These are phyloP conservation scores for Diarsia mendica DNA, from an alignment of 2,888 invertebrate genomes.

Conservation along the genomic window DNA sequence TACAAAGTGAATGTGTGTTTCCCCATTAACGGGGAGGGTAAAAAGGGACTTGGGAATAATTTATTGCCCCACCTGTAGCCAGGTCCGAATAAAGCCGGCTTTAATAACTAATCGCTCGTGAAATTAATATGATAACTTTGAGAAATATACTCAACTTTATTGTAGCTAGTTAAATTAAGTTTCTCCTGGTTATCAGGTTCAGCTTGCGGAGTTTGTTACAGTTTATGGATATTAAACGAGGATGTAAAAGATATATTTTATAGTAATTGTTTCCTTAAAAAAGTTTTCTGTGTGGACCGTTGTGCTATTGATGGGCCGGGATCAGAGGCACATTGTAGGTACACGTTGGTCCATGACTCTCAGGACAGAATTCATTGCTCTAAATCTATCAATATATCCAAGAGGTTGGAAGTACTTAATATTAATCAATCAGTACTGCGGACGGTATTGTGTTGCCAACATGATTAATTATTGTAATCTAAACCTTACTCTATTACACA, in stretches of 20 bases:
- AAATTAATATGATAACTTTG: constrained; percentile 78
- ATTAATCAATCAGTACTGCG: constrained; percentile 38
- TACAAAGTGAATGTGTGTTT: constrained; percentile 68
- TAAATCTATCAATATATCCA: constrained; percentile 30
- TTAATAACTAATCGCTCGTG: constrained; percentile 74
- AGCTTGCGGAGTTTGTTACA: constrained; percentile 22
- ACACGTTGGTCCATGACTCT: background rate
- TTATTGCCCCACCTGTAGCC: constrained; percentile 75
- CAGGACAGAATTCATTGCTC: constrained; percentile 13
- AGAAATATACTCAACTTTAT: constrained; percentile 65
- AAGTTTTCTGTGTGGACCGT: background rate
- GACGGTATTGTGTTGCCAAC: constrained; percentile 40
- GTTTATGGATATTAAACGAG: constrained; percentile 31
- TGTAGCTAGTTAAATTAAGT: constrained; percentile 63
- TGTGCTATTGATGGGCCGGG: background rate
- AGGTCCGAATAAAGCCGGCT: constrained; percentile 68
- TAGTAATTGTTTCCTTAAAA: constrained; percentile 1
- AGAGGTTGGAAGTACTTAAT: constrained; percentile 34
- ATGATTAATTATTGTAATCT: constrained; percentile 52
- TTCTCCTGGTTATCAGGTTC: constrained; percentile 35
- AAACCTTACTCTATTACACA: constrained; percentile 1
- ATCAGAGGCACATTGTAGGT: background rate
- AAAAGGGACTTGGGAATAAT: constrained; percentile 66
- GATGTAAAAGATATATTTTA: constrained; percentile 2
- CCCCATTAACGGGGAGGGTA: constrained; percentile 63